These are phyloP conservation scores for Theocolax elegans DNA, from an alignment of 1,140 invertebrate genomes.

Conservation along the genomic window DNA sequence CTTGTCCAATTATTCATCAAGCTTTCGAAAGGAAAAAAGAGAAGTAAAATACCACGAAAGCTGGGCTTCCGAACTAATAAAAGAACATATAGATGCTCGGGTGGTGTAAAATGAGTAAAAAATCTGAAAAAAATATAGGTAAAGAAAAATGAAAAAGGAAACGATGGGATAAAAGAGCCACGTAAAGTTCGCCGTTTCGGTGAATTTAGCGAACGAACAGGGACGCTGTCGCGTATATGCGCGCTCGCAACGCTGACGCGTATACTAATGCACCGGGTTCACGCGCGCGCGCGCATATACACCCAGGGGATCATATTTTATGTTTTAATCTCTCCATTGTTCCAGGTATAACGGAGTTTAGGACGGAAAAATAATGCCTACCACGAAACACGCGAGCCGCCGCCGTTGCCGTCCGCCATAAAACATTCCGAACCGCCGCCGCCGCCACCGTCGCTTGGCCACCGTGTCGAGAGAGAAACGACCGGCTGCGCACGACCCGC, in stretches of 20 bases:
- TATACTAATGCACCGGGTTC: constrained; percentile 20
- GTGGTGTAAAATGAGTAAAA: background rate
- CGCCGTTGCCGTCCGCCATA: constrained; percentile 54
- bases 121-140: background rate
- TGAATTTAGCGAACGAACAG: constrained; percentile 11
- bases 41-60: background rate
- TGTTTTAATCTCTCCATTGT: constrained; percentile 68
- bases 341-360: constrained; percentile 67
- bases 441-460: background rate
- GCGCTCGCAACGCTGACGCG: background rate
- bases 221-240: background rate
- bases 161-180: background rate
- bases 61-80: background rate
- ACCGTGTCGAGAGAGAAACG: background rate
- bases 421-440: constrained; percentile 17
- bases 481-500: constrained; percentile 61
- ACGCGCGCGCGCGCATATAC: background rate
- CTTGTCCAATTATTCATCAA: constrained; percentile 29
- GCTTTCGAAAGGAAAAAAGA: background rate
- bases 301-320: constrained; percentile 64
- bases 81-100: constrained; percentile 1
- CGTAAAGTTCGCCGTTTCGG: constrained; percentile 34
- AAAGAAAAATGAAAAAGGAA: background rate
- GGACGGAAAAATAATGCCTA: constrained; percentile 65
- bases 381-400: constrained; percentile 65